Base-by-base conservation (phyloP, 1,140 invertebrate genomes). In the Diuraphis noxia region DNA sequence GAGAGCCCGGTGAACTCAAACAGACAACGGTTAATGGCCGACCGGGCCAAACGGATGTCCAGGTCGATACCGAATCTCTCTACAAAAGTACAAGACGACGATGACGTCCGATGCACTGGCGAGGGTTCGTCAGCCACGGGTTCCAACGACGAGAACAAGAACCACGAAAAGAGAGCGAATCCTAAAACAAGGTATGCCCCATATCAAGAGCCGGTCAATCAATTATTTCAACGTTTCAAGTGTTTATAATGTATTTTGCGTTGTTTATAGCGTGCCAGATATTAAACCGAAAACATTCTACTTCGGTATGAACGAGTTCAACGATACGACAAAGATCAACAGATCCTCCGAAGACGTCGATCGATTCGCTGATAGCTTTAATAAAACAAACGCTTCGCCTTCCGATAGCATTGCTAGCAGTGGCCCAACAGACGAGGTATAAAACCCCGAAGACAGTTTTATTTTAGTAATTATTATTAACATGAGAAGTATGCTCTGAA, bases 231-330 rank as follows among this genome's bases (percentile, higher is more conserved):
- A 84, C 34, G 25, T 36, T 86, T 30, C 36, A 52, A 10, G n/a
- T 19, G 3, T 46, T 85, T 46, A n/a, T n/a, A 40, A 43, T 46
- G n/a, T 5, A 52, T 21, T 38, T 63, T 56, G n/a, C 17, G 25
- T 49, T 38, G 41, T 38, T 52, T 92, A n/a, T n/a, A 52, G 93
- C 91, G 92, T 92, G 72, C 63, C 93, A 92, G 52, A 92, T 25
- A 92, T 21, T 19, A 92, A 92, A n/a, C 92, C 96, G 38, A 96
- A 96, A 93, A 96, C 95, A 79, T 97, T 97, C 94, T 97, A 97
- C 93, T 97, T 97, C 93, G 96, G 96, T 30, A 97, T 97, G 96
- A 91, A 92, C 90, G 95, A 95, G 92, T 93, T 93, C 90, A n/a
- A 88, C 19, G 92, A 92, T 43, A 77, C 77, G 6, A 52, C 52